Percentiles rank a stretch among this genome's conserved stretches.
Conservation (phyloP, 2,797 vertebrate species). For the Meriones psammophilus region DNA sequence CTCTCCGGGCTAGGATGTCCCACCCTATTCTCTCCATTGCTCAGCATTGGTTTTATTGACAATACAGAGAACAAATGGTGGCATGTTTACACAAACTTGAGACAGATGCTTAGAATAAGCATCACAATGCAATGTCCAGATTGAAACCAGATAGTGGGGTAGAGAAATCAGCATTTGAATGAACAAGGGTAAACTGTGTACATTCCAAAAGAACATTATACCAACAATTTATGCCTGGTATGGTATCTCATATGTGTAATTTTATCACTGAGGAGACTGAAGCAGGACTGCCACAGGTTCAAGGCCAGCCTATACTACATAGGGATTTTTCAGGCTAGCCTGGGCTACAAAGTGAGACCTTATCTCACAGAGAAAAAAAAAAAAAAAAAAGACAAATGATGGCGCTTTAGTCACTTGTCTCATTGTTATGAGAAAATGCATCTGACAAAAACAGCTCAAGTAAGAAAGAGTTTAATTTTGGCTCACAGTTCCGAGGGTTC, state of each 20-base stretch:
- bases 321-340: not conserved
- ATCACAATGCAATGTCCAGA: no score
- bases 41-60: no score
- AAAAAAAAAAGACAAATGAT: not conserved
- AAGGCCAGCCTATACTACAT: not conserved
- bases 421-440: not conserved
- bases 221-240: no score
- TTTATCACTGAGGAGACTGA: not conserved
- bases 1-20: no score
- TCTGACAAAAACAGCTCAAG: not conserved
- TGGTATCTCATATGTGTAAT: not conserved
- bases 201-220: no score
- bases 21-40: no score
- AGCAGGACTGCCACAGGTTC: not conserved
- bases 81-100: no score
- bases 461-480: not conserved
- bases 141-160: no score
- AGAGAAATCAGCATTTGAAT: no score
- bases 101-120: no score
- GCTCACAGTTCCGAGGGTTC: not conserved
- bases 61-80: no score
- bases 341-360: not conserved
- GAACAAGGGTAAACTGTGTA: no score
- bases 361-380: not conserved
- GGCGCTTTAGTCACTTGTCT: not conserved